phyloP scores from a whole-genome alignment of 2,888 invertebrate genomes.

The Dioctria rufipes region DNA sequence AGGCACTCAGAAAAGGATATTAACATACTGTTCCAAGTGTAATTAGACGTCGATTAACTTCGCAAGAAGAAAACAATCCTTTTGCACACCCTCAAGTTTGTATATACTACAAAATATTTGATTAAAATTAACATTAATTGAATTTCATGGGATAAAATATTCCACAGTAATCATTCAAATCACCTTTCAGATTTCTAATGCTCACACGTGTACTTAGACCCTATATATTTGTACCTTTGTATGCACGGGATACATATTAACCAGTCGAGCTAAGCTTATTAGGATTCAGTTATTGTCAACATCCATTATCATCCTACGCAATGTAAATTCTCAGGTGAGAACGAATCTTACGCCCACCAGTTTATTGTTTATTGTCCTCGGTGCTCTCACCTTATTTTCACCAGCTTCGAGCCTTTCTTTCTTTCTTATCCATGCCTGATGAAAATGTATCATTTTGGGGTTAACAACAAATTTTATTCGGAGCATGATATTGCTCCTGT shows the following conservation, averaged over 20 bases:
- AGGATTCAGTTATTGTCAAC: conserved; percentile 11
- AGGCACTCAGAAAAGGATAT: no score
- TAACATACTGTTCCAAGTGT: not conserved
- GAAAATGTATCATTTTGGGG: conserved; percentile 36
- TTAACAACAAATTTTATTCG: conserved; percentile 34
- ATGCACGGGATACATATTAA: not conserved
- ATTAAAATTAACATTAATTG: conserved; percentile 4
- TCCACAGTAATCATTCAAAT: not conserved
- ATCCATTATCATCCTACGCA: no score
- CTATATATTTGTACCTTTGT: not conserved
- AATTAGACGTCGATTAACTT: not conserved
- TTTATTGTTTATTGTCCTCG: not conserved
- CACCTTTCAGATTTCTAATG: not conserved
- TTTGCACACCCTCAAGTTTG: not conserved
- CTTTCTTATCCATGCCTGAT: not conserved
- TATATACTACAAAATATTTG: not conserved
- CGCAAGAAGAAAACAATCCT: not conserved
- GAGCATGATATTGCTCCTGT: conserved; percentile 5
- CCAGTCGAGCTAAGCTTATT: not conserved
- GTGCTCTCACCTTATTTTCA: not conserved
- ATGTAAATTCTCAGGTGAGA: not conserved
- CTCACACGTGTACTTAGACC: not conserved
- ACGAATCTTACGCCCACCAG: not conserved
- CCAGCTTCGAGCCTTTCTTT: not conserved
- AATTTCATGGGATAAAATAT: not conserved